Evolutionary conservation across 2,797 vertebrate genomes (phyloP), one percentile per base, ranked within the genome.

Genomic region (Alosa sapidissima): DNA sequence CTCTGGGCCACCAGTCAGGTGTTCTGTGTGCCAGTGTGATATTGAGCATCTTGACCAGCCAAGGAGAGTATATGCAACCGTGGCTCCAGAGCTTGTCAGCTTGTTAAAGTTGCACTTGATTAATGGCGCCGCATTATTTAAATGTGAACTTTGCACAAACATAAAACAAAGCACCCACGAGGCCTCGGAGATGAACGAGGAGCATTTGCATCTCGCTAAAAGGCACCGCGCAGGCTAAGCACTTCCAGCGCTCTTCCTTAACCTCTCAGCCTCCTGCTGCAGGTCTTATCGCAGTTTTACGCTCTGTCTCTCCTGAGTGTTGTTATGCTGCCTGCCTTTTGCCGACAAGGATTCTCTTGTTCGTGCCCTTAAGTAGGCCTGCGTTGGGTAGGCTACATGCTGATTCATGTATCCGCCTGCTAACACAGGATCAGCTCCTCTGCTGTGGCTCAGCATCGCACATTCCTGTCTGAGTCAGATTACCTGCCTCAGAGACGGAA

Each of bases 81-180:
- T 62, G 60, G n/a, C 60, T 3, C n/a, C n/a, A 62, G 60, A 28
- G 7, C 60, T 62, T 62, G 60, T 65, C 62, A 65, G 62, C 24
- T 28, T 0, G n/a, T 65, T 65, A 65, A 24, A 62, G 58, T 62
- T 33, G 24, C 13, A 16, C 14, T 36, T 72, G 65, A 72, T 72
- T 36, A 72, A 72, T 72, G 65, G 65, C 3, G 65, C 65, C 36
- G 65, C 33, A 36, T 33, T 36, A 36, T 72, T 36, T 72, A 72
- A 72, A 36, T 14, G 33, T 72, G 65, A 72, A 72, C 65, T 36
- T 72, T 36, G 28, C 65, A 78, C 72, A 78, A 75, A 47, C 41
- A 78, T 41, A 72, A 11, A 65, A 4, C 4, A 24, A 19, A 68
- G 41, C 45, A 11, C 65, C 16, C 65, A 19, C 24, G 62, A 58